phyloP scores from a whole-genome alignment of 2,113 vertebrate genomes.

The Regulus satrapa region DNA sequence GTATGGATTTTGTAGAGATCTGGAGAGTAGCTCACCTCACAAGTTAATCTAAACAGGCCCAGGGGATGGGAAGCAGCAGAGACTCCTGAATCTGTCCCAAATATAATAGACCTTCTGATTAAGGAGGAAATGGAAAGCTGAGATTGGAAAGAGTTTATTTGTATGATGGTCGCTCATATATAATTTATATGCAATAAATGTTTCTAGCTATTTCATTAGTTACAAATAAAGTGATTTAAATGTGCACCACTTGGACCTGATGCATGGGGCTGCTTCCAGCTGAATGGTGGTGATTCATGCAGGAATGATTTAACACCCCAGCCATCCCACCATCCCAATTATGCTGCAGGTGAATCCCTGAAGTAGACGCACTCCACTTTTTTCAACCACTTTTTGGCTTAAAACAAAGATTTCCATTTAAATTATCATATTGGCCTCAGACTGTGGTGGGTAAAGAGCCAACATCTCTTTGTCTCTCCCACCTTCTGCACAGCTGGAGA shows the following conservation, averaged over 20 bases:
- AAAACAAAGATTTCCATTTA: constrained; percentile 4
- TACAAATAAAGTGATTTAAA: constrained; percentile 58
- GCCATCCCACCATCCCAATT: constrained; percentile 8
- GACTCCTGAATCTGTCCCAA: not conserved
- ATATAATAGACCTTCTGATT: not conserved
- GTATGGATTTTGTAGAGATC: not conserved
- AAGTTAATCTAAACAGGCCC: not conserved
- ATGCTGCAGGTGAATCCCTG: constrained; percentile 14
- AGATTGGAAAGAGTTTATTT: constrained; percentile 38
- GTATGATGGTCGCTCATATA: constrained; percentile 12
- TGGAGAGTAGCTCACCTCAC: not conserved
- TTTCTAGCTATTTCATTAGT: constrained; percentile 56
- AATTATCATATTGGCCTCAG: not conserved
- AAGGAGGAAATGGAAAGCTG: not conserved
- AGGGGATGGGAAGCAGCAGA: not conserved
- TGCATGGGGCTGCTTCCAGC: constrained; percentile 17
- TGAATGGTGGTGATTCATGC: not conserved
- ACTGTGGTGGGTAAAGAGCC: not conserved
- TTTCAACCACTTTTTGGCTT: constrained; percentile 26
- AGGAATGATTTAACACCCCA: constrained; percentile 22
- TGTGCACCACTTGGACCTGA: constrained; percentile 26
- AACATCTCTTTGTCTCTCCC: not conserved
- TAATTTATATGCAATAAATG: constrained; percentile 47
- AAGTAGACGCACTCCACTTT: not conserved
- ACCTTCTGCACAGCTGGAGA: not conserved